phyloP scores from a whole-genome alignment of 2,113 vertebrate genomes.

The Hippolais icterina region DNA sequence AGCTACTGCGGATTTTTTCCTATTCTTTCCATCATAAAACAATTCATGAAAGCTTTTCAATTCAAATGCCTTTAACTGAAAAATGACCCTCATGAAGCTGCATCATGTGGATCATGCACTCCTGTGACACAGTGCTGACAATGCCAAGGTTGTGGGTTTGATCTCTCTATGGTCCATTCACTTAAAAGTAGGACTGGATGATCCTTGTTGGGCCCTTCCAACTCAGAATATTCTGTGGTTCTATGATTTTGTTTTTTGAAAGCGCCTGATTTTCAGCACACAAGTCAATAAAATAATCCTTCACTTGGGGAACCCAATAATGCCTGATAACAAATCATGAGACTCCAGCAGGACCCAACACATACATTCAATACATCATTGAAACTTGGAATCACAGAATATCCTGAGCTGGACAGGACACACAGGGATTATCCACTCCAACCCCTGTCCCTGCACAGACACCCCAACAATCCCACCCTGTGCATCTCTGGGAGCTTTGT shows the following conservation, averaged over 20 bases:
- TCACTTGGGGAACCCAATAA: background rate
- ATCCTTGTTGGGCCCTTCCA: background rate
- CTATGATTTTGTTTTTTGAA: background rate
- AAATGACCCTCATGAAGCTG: background rate
- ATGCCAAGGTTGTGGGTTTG: background rate
- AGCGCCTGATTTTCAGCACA: background rate
- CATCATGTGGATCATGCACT: background rate
- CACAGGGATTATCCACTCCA: background rate
- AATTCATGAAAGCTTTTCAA: background rate
- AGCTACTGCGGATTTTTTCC: background rate
- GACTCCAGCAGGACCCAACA: background rate
- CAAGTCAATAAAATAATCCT: background rate
- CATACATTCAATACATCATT: fast-evolving
- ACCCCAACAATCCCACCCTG: background rate
- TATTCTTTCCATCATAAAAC: background rate
- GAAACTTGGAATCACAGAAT: background rate
- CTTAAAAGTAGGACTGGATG: too few species aligned
- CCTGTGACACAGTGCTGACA: background rate
- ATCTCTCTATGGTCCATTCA: background rate
- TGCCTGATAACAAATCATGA: background rate
- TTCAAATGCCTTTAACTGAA: background rate
- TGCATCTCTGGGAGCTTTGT: fast-evolving
- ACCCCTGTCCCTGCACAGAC: fast-evolving
- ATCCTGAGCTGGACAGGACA: background rate
- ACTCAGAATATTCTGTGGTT: background rate